phyloP scores from a whole-genome alignment of 2,888 invertebrate species.

The Stenoptilia bipunctidactyla region DNA sequence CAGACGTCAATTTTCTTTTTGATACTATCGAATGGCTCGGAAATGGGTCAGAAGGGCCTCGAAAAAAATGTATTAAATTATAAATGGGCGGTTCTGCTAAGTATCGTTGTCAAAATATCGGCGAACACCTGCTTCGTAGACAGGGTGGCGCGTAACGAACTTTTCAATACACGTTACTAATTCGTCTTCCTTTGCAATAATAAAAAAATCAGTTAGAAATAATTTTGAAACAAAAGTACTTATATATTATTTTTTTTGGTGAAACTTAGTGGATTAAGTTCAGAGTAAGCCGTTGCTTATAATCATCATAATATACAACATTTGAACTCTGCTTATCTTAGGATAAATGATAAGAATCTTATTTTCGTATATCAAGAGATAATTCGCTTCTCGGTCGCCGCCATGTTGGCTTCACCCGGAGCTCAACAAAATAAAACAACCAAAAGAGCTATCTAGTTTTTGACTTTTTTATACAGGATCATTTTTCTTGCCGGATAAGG shows the following conservation, averaged over 20 bases:
- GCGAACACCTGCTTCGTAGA: conserved; percentile 57
- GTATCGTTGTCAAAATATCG: conserved; percentile 67
- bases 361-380: conserved; percentile 36
- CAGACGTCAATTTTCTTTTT: conserved; percentile 6
- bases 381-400: conserved; percentile 58
- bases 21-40: conserved; percentile 39
- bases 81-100: conserved; percentile 63
- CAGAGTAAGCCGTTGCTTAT: too few relatives aligned
- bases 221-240: too few relatives aligned
- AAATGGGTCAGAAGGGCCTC: conserved; percentile 53
- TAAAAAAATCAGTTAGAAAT: too few relatives aligned
- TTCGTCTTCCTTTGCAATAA: too few relatives aligned
- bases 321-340: conserved; percentile 21
- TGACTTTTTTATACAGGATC: conserved; percentile 66
- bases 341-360: conserved; percentile 32
- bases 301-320: conserved; percentile 19
- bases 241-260: too few relatives aligned
- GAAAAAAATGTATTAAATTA: conserved; percentile 36
- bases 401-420: conserved; percentile 55
- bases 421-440: conserved; percentile 63
- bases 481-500: conserved; percentile 64
- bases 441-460: conserved; percentile 47
- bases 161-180: conserved; percentile 16
- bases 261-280: too few relatives aligned
- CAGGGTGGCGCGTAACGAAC: conserved; percentile 53